phyloP scores from a whole-genome alignment of 2,113 vertebrate species.

The Calyptomena viridis region DNA sequence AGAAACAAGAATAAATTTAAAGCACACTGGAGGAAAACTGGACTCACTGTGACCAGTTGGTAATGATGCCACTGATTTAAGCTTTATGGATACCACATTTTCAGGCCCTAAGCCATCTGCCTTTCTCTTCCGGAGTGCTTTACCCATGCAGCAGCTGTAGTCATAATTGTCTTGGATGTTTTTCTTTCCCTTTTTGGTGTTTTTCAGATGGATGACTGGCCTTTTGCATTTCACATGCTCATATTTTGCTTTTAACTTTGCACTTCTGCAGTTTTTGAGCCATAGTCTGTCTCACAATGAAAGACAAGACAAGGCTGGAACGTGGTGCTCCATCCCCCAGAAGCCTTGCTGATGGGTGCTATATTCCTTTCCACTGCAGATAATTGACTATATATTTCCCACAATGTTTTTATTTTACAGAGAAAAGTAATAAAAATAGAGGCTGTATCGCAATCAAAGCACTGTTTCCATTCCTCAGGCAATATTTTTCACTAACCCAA shows the following conservation, averaged over 20 bases:
- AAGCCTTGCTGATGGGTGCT: background rate
- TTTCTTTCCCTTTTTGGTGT: background rate
- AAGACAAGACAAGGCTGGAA: background rate
- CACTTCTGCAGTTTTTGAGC: background rate
- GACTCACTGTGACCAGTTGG: background rate
- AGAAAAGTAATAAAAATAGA: constrained; percentile 45
- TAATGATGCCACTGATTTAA: background rate
- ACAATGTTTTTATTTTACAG: constrained; percentile 47
- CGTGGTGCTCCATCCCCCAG: background rate
- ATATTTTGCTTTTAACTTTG: background rate
- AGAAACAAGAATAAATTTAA: background rate
- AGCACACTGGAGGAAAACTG: background rate
- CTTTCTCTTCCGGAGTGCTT: background rate
- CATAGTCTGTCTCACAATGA: background rate
- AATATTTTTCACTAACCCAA: constrained; percentile 27
- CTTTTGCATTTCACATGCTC: background rate
- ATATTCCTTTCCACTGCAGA: constrained; percentile 8
- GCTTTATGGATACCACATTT: background rate
- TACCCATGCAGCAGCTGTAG: background rate
- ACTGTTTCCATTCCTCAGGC: constrained; percentile 55
- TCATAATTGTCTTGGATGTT: background rate
- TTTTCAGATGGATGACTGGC: background rate
- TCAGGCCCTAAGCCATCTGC: background rate
- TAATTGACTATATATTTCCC: constrained; percentile 31
- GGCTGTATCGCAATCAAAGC: constrained; percentile 35